phyloP scores from a whole-genome alignment of 1,140 invertebrate genomes.

The Drosophila pectinifera region DNA sequence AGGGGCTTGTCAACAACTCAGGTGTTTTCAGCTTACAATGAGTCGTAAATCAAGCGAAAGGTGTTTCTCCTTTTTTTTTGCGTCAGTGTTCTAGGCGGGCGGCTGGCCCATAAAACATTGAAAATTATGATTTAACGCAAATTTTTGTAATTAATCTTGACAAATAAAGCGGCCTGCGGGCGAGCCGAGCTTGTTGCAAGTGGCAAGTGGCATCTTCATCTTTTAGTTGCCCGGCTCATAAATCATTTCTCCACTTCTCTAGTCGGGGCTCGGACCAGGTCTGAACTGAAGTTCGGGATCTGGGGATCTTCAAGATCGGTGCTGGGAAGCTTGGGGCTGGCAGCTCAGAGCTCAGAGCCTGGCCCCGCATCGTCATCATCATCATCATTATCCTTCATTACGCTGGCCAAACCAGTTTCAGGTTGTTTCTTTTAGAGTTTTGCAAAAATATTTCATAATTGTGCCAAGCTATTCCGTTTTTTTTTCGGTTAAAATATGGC shows the following conservation, averaged over 20 bases:
- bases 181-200: conserved; percentile 29
- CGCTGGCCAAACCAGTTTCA: conserved; percentile 60
- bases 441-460: conserved; percentile 82
- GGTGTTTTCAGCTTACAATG: conserved; percentile 26
- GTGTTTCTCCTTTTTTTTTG: conserved; percentile 24
- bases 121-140: conserved; percentile 82
- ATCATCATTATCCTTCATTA: conserved; percentile 85
- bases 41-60: conserved; percentile 66
- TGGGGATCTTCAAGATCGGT: conserved; percentile 16
- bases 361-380: conserved; percentile 47
- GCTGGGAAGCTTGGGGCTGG: conserved; percentile 16
- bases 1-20: conserved; percentile 70
- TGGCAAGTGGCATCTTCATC: conserved; percentile 68
- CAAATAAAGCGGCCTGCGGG: conserved; percentile 70
- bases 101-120: conserved; percentile 67
- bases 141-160: conserved; percentile 83
- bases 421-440: conserved; percentile 40
- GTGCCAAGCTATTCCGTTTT: conserved; percentile 75
- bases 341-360: conserved; percentile 27
- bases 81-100: conserved; percentile 30
- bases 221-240: conserved; percentile 57
- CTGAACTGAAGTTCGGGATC: conserved; percentile 20
- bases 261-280: conserved; percentile 15
- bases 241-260: conserved; percentile 77
- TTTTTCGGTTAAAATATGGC: conserved; percentile 72